Conservation (phyloP, 2,797 vertebrate species). For the Cuculus canorus region DNA sequence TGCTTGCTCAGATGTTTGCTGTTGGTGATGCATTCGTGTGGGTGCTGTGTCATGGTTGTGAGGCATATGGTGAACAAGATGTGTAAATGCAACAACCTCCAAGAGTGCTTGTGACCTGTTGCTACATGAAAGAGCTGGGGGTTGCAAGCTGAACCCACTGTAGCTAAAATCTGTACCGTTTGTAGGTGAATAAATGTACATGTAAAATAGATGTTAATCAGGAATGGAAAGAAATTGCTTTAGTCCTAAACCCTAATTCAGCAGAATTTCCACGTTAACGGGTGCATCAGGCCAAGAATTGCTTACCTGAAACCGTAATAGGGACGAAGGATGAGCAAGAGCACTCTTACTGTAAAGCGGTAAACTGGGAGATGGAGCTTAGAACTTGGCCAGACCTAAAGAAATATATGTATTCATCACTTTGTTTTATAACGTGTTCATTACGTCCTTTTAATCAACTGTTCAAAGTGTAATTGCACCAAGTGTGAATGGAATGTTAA, state of each 20-base stretch:
- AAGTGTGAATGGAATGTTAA: neutral
- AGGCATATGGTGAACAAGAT: neutral
- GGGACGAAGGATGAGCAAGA: neutral
- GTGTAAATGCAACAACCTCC: neutral
- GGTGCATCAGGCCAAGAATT: neutral
- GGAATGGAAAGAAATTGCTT: neutral
- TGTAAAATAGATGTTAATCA: neutral
- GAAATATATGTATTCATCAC: neutral
- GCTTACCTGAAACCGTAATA: neutral
- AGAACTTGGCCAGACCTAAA: neutral
- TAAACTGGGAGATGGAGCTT: neutral
- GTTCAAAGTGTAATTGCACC: neutral
- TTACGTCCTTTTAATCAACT: neutral
- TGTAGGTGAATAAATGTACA: neutral
- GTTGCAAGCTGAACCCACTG: neutral
- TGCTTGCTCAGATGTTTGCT: neutral
- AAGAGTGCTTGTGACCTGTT: neutral
- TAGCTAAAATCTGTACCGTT: neutral
- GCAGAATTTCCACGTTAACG: neutral
- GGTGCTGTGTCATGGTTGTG: neutral
- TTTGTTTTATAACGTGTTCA: neutral
- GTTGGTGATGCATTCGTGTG: neutral
- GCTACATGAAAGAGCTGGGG: neutral
- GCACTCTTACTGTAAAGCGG: neutral
- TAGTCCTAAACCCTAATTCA: neutral